These are phyloP conservation scores for Paracanthobrama guichenoti DNA, from an alignment of 2,113 vertebrate genomes.

Conservation along the genomic window DNA sequence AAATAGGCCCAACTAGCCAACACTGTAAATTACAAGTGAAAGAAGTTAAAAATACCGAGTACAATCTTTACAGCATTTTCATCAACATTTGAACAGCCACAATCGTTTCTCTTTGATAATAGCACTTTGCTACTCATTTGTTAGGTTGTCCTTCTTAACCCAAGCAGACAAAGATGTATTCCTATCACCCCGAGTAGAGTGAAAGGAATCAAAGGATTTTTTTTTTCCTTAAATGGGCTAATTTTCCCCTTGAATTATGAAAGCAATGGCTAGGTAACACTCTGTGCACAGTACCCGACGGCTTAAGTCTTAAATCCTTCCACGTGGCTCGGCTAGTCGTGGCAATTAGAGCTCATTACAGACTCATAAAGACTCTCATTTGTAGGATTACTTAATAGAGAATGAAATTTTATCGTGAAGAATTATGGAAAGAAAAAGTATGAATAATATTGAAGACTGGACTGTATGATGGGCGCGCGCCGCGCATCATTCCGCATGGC, in stretches of 20 bases:
- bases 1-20: neutral
- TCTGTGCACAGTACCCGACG: slow-evolving; percentile 94
- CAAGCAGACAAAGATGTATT: slow-evolving; percentile 79
- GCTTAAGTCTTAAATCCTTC: slow-evolving; percentile 99
- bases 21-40: neutral
- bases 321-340: slow-evolving; percentile 96
- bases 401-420: slow-evolving; percentile 97
- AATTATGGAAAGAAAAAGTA: slow-evolving; percentile 88
- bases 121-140: slow-evolving; percentile 75
- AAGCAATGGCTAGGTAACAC: slow-evolving; percentile 98
- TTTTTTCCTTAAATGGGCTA: slow-evolving; percentile 90
- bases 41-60: neutral
- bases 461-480: slow-evolving; percentile 81
- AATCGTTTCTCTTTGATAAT: slow-evolving; percentile 43
- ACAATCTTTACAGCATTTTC: neutral
- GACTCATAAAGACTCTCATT: slow-evolving; percentile 99
- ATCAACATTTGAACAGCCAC: neutral
- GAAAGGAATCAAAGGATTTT: slow-evolving; percentile 88
- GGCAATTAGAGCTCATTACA: slow-evolving; percentile 99
- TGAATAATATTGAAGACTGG: slow-evolving; percentile 84
- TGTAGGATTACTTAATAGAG: slow-evolving; percentile 97
- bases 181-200: slow-evolving; percentile 84
- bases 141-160: slow-evolving; percentile 75
- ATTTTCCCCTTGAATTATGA: slow-evolving; percentile 99
- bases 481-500: slow-evolving; percentile 82